phyloP scores from a whole-genome alignment of 2,113 vertebrate genomes.

The Hymenochirus boettgeri region DNA sequence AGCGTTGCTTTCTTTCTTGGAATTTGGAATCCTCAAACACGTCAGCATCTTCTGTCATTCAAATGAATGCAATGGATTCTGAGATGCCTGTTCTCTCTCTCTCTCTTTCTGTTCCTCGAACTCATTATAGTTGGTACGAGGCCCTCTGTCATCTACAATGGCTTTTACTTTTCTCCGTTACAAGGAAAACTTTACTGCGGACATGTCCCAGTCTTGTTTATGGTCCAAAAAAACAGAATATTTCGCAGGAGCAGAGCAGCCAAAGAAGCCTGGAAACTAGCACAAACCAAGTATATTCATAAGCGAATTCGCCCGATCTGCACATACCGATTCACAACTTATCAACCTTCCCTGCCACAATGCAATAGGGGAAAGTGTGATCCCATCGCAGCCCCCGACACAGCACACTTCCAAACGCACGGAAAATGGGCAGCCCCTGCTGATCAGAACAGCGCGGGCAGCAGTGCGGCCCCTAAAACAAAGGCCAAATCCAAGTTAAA shows the following conservation, averaged over 20 bases:
- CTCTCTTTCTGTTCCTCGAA: not conserved
- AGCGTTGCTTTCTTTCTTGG: not conserved
- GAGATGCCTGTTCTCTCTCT: not conserved
- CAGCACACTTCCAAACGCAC: conserved; percentile 27
- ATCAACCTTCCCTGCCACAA: conserved; percentile 15
- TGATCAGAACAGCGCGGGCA: too few relatives aligned
- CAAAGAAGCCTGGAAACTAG: conserved; percentile 6
- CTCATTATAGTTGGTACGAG: not conserved
- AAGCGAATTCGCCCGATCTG: not conserved
- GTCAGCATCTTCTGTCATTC: conserved; percentile 2
- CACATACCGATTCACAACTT: not conserved
- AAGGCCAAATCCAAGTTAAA: conserved; percentile 29
- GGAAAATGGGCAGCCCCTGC: too few relatives aligned
- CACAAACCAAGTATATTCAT: conserved; percentile 13
- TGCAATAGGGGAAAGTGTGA: conserved; percentile 22
- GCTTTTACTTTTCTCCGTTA: not conserved
- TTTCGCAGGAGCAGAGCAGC: not conserved
- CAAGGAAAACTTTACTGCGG: not conserved
- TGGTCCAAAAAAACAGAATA: conserved; percentile 20
- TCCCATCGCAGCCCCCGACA: conserved; percentile 4
- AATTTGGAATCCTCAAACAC: not conserved
- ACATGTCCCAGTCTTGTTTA: not conserved
- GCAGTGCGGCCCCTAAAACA: too few relatives aligned
- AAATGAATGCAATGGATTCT: conserved; percentile 18
- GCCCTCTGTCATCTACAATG: conserved; percentile 9